Evolutionary conservation across 1,140 invertebrate genomes (phyloP).

Genomic region (Trachelipus rathkii): DNA sequence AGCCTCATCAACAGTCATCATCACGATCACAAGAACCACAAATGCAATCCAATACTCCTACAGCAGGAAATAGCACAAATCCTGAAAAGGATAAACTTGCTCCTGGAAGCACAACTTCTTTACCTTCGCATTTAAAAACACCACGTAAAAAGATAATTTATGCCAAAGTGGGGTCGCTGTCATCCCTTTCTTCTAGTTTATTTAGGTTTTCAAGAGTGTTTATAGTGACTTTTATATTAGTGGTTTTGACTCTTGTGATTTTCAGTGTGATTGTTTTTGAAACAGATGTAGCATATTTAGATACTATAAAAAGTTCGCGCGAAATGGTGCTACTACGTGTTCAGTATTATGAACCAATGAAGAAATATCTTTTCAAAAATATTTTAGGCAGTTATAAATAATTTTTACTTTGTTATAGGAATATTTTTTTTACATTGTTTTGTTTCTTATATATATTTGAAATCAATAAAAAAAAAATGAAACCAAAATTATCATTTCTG

Average conservation of each 20-base stretch:
- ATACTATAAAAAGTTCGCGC: not conserved
- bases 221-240: not conserved
- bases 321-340: slow-evolving; percentile 3
- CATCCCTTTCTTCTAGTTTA: not conserved
- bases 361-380: not conserved
- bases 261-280: slow-evolving; percentile 1
- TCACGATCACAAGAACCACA: too few species aligned
- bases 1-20: not conserved
- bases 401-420: slow-evolving; percentile 5
- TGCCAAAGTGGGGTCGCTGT: not conserved
- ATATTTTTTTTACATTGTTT: slow-evolving; percentile 7
- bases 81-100: too few species aligned
- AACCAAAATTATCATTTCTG: too few species aligned
- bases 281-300: not conserved
- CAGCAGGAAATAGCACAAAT: too few species aligned
- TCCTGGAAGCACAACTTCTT: too few species aligned
- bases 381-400: not conserved
- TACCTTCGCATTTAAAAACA: too few species aligned
- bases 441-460: not conserved
- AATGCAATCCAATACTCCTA: too few species aligned
- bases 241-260: not conserved
- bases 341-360: slow-evolving; percentile 1
- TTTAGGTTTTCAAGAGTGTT: slow-evolving; percentile 1
- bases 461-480: too few species aligned
- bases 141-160: too few species aligned